Evolutionary conservation across 2,797 vertebrate species (phyloP).

Genomic region (Eleutherodactylus coqui): DNA sequence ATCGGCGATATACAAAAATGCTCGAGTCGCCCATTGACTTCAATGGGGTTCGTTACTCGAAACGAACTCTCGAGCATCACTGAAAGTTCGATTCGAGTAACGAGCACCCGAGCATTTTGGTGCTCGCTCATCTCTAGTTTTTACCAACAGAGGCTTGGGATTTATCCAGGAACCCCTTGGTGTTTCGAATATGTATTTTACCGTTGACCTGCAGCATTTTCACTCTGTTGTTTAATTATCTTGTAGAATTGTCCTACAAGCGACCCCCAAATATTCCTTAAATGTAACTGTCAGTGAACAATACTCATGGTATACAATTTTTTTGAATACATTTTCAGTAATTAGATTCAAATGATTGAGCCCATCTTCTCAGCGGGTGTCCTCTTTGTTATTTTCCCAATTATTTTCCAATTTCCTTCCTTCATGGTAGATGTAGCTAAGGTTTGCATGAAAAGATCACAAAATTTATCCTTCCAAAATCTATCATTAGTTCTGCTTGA

Average conservation of each 20-base stretch:
- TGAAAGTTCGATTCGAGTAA: too few species aligned
- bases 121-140: too few species aligned
- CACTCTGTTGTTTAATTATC: not conserved
- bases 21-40: too few species aligned
- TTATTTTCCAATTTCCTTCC: slow-evolving; percentile 37
- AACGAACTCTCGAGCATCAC: too few species aligned
- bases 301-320: not conserved
- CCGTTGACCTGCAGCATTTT: not conserved
- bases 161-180: not conserved
- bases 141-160: too few species aligned
- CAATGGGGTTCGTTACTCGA: too few species aligned
- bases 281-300: not conserved
- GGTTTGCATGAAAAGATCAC: not conserved
- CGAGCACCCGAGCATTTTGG: too few species aligned
- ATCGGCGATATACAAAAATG: too few species aligned
- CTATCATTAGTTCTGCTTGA: slow-evolving; percentile 27
- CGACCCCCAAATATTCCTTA: not conserved
- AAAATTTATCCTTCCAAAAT: slow-evolving; percentile 32
- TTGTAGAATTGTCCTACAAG: not conserved
- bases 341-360: slow-evolving; percentile 40
- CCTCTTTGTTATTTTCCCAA: slow-evolving; percentile 41
- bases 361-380: slow-evolving; percentile 14
- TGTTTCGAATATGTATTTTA: not conserved
- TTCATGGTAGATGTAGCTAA: slow-evolving; percentile 23
- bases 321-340: not conserved